phyloP scores from a whole-genome alignment of 2,797 vertebrate genomes.

The Tinamus major region DNA sequence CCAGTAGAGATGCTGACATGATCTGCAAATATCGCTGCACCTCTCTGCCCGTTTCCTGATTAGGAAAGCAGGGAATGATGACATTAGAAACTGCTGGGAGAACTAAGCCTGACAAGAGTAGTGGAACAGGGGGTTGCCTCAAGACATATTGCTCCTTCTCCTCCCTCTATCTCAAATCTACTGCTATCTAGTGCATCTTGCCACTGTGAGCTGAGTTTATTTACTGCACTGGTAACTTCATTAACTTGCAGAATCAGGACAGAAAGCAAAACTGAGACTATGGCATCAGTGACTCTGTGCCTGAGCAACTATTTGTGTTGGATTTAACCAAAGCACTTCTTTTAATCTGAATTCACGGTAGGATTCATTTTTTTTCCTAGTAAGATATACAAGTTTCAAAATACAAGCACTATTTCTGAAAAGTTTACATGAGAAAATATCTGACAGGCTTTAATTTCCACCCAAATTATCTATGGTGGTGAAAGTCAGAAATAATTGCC shows the following conservation, averaged over 20 bases:
- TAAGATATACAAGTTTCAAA: not conserved
- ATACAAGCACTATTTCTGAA: too few relatives aligned
- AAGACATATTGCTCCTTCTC: not conserved
- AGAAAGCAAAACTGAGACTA: not conserved
- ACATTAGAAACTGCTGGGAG: not conserved
- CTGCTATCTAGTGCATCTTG: not conserved
- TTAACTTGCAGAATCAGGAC: not conserved
- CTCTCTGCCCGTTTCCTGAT: not conserved
- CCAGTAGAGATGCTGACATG: not conserved
- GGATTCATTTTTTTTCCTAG: not conserved
- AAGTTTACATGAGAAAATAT: too few relatives aligned
- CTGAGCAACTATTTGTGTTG: not conserved
- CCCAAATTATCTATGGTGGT: not conserved
- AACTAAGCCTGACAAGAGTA: not conserved
- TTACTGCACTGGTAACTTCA: not conserved
- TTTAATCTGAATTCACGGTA: not conserved
- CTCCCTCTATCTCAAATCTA: not conserved
- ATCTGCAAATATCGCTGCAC: not conserved
- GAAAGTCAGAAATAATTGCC: not conserved
- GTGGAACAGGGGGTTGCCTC: not conserved
- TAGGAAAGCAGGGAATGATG: not conserved
- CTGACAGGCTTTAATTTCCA: not conserved
- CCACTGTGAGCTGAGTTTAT: not conserved
- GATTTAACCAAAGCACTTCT: not conserved
- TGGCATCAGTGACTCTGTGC: not conserved